Percentiles rank a stretch among this genome's conserved stretches.
Evolutionary conservation across 2,113 vertebrate species (phyloP).

Genomic region (Clarias batrachus): DNA sequence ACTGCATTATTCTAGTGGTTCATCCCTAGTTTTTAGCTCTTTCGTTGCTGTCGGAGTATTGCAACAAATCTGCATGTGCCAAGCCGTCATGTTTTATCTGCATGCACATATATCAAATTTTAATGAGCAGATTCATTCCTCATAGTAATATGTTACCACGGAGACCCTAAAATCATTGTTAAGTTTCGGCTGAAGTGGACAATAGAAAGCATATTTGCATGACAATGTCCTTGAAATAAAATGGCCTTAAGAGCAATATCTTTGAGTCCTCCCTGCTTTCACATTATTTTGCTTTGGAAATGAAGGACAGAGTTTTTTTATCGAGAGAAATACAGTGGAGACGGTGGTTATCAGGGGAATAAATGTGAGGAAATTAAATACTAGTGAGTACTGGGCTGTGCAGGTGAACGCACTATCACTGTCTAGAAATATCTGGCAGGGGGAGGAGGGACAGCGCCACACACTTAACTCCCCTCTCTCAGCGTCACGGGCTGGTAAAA

Average conservation of each 20-base stretch:
- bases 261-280: background rate
- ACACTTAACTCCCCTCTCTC: conserved; percentile 50
- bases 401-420: conserved; percentile 37
- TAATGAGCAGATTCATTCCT: conserved; percentile 17
- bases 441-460: conserved; percentile 38
- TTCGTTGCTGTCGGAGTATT: background rate
- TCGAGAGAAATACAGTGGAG: background rate
- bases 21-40: background rate
- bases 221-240: conserved; percentile 27
- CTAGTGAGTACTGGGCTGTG: background rate
- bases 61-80: background rate
- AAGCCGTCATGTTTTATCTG: background rate
- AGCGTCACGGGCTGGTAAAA: conserved; percentile 61
- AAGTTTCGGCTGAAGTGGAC: conserved; percentile 8
- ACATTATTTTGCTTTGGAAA: conserved; percentile 37
- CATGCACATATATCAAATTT: background rate
- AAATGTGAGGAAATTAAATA: conserved; percentile 33
- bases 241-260: conserved; percentile 3
- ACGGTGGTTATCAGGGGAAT: conserved; percentile 26
- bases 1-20: background rate
- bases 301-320: conserved; percentile 6
- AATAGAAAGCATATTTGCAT: conserved; percentile 50
- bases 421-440: conserved; percentile 23
- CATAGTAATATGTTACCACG: conserved; percentile 27
- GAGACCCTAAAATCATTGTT: background rate